A percentile compares a stretch with the other conserved stretches of the same genome.
These are phyloP conservation scores for Neomonachus schauinslandi DNA, from an alignment of 2,113 vertebrate species.

Conservation along the genomic window DNA sequence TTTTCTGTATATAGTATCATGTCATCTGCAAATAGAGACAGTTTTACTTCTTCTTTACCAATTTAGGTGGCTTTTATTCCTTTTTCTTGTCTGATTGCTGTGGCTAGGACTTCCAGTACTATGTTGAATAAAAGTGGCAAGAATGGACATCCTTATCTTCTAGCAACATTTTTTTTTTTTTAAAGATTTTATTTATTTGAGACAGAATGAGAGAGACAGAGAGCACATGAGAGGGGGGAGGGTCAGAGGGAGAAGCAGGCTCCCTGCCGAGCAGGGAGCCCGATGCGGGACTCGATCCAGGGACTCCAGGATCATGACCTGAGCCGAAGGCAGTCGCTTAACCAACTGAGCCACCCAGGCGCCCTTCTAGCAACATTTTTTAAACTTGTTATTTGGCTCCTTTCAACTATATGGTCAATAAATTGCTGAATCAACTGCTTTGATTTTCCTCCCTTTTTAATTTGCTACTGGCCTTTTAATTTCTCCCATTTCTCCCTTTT, in stretches of 20 bases:
- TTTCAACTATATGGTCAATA: neutral
- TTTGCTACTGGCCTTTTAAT: neutral
- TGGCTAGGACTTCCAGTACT: neutral
- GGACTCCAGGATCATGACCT: too few species aligned
- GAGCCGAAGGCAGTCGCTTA: too few species aligned
- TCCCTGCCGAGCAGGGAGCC: too few species aligned
- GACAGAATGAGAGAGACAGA: too few species aligned
- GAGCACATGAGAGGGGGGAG: too few species aligned
- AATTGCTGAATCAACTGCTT: neutral
- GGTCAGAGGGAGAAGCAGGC: too few species aligned
- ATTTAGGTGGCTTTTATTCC: neutral
- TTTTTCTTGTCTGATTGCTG: neutral
- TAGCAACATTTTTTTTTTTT: neutral
- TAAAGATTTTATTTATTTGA: too few species aligned
- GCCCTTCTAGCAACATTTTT: neutral
- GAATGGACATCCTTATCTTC: neutral
- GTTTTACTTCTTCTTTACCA: neutral
- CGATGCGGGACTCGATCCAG: too few species aligned
- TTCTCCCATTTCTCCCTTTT: neutral
- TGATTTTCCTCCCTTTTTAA: neutral
- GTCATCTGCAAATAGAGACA: neutral
- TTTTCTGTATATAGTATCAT: neutral
- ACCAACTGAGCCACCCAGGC: too few species aligned
- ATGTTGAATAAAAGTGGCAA: neutral
- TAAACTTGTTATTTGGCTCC: neutral